Percentiles rank a stretch among this genome's conserved stretches.
phyloP scores from a whole-genome alignment of 2,797 vertebrate species.

The Anguilla marmorata region DNA sequence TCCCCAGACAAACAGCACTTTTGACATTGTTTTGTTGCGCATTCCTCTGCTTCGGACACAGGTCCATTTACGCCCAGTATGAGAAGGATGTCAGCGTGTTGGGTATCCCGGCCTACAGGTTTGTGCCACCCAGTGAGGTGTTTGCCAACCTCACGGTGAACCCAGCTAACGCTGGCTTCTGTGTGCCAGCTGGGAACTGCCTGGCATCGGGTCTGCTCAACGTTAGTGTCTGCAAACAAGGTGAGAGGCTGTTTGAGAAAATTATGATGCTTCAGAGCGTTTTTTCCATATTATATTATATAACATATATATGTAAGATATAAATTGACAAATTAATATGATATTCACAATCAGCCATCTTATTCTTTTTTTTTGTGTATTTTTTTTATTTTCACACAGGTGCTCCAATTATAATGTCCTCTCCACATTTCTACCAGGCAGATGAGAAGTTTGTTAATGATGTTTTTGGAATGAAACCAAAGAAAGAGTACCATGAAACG shows the following conservation, averaged over 20 bases:
- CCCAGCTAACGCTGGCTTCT: constrained; percentile 90
- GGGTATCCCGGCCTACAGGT: constrained; percentile 82
- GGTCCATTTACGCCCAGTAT: constrained; percentile 84
- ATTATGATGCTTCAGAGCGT: not conserved
- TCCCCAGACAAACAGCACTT: not conserved
- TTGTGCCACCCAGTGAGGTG: constrained; percentile 75
- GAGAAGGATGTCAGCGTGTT: constrained; percentile 76
- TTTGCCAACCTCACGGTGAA: constrained; percentile 81
- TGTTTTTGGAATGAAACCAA: constrained; percentile 83
- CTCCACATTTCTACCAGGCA: constrained; percentile 94
- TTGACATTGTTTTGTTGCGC: not conserved
- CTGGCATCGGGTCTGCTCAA: constrained; percentile 86
- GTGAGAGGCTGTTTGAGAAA: constrained; percentile 59
- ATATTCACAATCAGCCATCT: not conserved
- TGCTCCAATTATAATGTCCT: constrained; percentile 90
- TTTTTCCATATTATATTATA: not conserved
- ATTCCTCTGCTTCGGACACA: constrained; percentile 49
- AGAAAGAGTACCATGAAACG: constrained; percentile 83
- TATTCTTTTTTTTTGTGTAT: constrained; percentile 6
- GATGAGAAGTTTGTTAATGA: constrained; percentile 77
- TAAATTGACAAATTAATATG: not conserved
- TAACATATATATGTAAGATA: no score
- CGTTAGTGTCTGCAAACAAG: constrained; percentile 84
- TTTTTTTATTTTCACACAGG: constrained; percentile 62
- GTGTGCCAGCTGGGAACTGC: constrained; percentile 83